phyloP scores from a whole-genome alignment of 2,888 invertebrate genomes.

The Brachyptera risi region DNA sequence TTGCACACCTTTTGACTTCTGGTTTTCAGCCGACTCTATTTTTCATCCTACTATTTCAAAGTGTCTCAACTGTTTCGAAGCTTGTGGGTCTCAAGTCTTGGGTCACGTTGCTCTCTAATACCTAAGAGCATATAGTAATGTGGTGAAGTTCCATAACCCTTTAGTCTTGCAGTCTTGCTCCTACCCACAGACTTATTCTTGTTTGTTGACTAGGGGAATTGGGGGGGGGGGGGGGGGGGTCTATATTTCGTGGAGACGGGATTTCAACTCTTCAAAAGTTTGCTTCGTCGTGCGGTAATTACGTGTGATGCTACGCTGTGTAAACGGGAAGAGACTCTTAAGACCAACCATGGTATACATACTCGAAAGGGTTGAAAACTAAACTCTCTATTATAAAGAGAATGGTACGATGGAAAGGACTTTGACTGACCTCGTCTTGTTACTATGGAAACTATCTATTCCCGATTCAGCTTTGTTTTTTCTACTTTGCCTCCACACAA shows the following conservation, averaged over 20 bases:
- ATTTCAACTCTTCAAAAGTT: not conserved
- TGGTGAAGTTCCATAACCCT: too few species aligned
- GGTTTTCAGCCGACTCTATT: too few species aligned
- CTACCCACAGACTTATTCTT: not conserved
- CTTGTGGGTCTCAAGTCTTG: too few species aligned
- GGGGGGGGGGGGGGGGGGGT: not conserved
- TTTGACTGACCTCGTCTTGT: conserved; percentile 18
- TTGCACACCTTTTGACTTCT: too few species aligned
- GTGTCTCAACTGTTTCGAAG: too few species aligned
- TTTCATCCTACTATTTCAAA: too few species aligned
- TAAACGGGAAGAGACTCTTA: not conserved
- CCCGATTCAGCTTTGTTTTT: conserved; percentile 7
- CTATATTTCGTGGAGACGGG: too few species aligned
- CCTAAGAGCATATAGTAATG: too few species aligned
- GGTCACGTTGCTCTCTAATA: too few species aligned
- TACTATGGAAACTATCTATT: conserved; percentile 15
- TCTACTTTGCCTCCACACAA: too few species aligned
- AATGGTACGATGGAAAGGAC: not conserved
- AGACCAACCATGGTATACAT: not conserved
- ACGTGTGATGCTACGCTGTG: not conserved
- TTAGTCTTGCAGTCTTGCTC: not conserved
- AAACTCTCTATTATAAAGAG: not conserved
- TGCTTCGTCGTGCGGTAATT: not conserved
- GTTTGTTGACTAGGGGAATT: not conserved
- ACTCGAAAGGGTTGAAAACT: conserved; percentile 1